Evolutionary conservation across 2,797 vertebrate species (phyloP), one percentile per base, ranked within the genome.

Genomic region (Coilia nasus): DNA sequence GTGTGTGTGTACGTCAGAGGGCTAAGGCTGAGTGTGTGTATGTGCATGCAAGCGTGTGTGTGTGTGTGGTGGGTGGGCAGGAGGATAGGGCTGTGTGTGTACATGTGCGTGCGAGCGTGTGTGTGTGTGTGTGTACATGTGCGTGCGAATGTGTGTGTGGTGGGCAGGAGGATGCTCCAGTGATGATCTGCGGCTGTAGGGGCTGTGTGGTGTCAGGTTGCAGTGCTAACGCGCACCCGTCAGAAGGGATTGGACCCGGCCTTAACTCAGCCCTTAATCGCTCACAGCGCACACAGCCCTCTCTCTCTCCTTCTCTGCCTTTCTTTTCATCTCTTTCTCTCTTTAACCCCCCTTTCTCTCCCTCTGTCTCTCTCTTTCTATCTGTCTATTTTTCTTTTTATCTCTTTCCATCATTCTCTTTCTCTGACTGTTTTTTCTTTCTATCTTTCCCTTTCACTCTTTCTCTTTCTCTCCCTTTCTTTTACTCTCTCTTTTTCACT

Each of bases 391-490:
- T 10, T 54, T 7, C 50, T 7, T 54, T 14, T 54, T 14, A 1
- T 3, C 14, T 54, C 50, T 54, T 1, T 9, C 2, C 9, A n/a
- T 47, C n/a, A n/a, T 41, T 41, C 35, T 41, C 35, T 41, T 41
- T 41, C 88, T 90, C 84, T 85, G 89, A 90, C 87, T 92, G 83
- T 87, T 88, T 85, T 85, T 89, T 92, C 90, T 89, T 86, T 90
- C 88, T 92, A 85, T 87, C 91, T 88, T 90, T 90, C 86, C 90
- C 88, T 93, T 90, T 91, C 92, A 91, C 90, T 87, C 87, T 84
- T 47, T 83, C 81, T 71, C 54, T 57, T 84, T 85, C 83, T 85
- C 84, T 83, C 81, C 81, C 84, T 35, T 67, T 21, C 62, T 71
- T 23, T 75, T 3, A 31, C 54, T 82, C 7, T 71, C 14, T 25